These are phyloP conservation scores for Monopterus albus DNA, from an alignment of 2,113 vertebrate species.

Conservation along the genomic window DNA sequence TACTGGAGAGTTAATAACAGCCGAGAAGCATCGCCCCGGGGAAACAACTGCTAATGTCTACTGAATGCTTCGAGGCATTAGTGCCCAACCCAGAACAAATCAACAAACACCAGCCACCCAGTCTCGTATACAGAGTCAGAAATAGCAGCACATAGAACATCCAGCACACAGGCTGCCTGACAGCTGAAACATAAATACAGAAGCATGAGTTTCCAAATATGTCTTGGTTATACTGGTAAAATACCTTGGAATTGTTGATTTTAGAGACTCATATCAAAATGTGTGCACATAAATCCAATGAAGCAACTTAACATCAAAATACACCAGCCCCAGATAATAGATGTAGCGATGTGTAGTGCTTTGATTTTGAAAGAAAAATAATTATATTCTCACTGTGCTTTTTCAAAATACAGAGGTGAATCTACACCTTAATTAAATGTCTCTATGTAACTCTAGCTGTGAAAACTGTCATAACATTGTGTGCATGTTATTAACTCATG, in stretches of 20 bases:
- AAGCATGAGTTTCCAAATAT: constrained; percentile 15
- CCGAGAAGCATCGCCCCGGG: too few relatives aligned
- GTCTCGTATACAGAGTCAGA: constrained; percentile 63
- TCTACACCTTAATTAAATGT: not conserved
- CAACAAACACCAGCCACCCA: constrained; percentile 36
- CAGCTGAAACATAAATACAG: constrained; percentile 40
- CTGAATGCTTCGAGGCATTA: constrained; percentile 56
- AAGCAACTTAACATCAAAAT: not conserved
- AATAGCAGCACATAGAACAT: constrained; percentile 58
- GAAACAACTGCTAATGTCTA: constrained; percentile 39
- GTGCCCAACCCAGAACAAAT: constrained; percentile 53
- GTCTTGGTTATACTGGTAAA: not conserved
- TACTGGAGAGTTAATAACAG: too few relatives aligned
- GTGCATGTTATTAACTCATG: constrained; percentile 26
- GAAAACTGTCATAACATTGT: not conserved
- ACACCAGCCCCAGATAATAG: not conserved
- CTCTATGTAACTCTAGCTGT: not conserved
- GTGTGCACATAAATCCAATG: too few relatives aligned
- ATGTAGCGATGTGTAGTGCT: constrained; percentile 30
- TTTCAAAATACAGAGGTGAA: not conserved
- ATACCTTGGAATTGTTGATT: constrained; percentile 2
- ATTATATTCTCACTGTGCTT: constrained; percentile 35
- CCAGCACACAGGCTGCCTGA: constrained; percentile 6
- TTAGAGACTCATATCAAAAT: too few relatives aligned
- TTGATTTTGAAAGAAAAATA: constrained; percentile 24